A percentile compares a stretch with the other conserved stretches of the same genome.
phyloP scores from a whole-genome alignment of 2,113 vertebrate species.

The Caranx ignobilis region DNA sequence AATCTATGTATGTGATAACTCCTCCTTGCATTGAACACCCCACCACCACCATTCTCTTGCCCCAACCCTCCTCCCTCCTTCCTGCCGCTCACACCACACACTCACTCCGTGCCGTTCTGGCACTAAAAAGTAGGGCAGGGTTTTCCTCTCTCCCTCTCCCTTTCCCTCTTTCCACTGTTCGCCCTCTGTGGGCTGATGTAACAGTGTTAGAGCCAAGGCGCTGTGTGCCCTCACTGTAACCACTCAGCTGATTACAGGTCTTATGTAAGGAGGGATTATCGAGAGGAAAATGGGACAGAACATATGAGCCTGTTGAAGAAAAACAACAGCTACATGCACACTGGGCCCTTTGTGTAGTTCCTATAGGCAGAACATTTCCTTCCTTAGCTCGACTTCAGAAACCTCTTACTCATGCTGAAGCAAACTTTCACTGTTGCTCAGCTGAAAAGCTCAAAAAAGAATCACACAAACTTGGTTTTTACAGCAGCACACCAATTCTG shows the following conservation, averaged over 20 bases:
- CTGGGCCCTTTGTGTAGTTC: constrained; percentile 23
- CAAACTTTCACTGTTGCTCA: not conserved
- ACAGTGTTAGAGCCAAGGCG: constrained; percentile 71
- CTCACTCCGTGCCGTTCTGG: constrained; percentile 76
- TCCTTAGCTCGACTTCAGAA: constrained; percentile 15
- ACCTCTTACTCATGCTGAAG: constrained; percentile 5
- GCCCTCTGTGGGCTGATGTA: constrained; percentile 72
- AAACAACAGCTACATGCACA: constrained; percentile 52
- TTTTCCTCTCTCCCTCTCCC: constrained; percentile 72
- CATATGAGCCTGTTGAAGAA: constrained; percentile 72
- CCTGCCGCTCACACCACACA: constrained; percentile 59
- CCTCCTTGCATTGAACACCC: constrained; percentile 25
- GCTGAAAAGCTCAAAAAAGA: constrained; percentile 3
- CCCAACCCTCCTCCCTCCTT: constrained; percentile 12
- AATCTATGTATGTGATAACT: constrained; percentile 66
- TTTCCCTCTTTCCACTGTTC: constrained; percentile 36
- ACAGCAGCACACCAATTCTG: not conserved
- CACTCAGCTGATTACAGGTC: constrained; percentile 84
- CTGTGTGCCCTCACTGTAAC: constrained; percentile 76
- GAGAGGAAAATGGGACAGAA: constrained; percentile 80
- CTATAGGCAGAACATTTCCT: constrained; percentile 25
- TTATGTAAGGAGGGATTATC: constrained; percentile 84
- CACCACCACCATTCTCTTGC: not conserved
- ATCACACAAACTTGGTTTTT: constrained; percentile 10
- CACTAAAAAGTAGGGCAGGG: constrained; percentile 80